Percentiles rank a stretch among this genome's conserved stretches.
Evolutionary conservation across 2,797 vertebrate species (phyloP).

Genomic region (Cirrhinus mrigala): DNA sequence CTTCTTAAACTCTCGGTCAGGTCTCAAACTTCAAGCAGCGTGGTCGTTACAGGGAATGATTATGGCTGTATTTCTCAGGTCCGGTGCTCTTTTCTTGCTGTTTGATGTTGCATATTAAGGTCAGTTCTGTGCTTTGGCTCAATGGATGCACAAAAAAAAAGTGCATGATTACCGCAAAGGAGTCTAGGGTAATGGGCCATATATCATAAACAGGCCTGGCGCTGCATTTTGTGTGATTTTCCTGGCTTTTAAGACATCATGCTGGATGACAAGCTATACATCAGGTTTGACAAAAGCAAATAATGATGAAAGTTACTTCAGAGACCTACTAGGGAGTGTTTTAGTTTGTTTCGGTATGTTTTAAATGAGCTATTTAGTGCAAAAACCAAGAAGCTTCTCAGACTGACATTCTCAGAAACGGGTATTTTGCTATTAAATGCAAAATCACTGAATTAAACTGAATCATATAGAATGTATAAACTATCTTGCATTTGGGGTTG

Average conservation of each 20-base stretch:
- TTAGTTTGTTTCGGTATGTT: slow-evolving; percentile 1
- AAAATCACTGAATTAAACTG: background rate
- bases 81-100: slow-evolving; percentile 65
- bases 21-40: slow-evolving; percentile 67
- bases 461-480: background rate
- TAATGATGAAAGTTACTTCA: slow-evolving; percentile 50
- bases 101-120: slow-evolving; percentile 74
- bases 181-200: slow-evolving; percentile 70
- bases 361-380: background rate
- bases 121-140: slow-evolving; percentile 66
- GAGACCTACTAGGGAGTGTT: background rate
- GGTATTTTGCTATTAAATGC: background rate
- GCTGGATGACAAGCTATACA: slow-evolving; percentile 65
- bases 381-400: background rate
- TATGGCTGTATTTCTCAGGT: slow-evolving; percentile 75
- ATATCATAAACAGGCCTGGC: slow-evolving; percentile 68
- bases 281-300: slow-evolving; percentile 62
- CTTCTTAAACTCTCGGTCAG: slow-evolving; percentile 64
- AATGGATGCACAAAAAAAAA: slow-evolving; percentile 66
- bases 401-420: background rate
- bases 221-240: slow-evolving; percentile 64
- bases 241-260: slow-evolving; percentile 63
- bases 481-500: background rate
- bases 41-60: slow-evolving; percentile 77
- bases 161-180: slow-evolving; percentile 72